Evolutionary conservation across 2,113 vertebrate species (phyloP).

Genomic region (Brachirus orientalis): DNA sequence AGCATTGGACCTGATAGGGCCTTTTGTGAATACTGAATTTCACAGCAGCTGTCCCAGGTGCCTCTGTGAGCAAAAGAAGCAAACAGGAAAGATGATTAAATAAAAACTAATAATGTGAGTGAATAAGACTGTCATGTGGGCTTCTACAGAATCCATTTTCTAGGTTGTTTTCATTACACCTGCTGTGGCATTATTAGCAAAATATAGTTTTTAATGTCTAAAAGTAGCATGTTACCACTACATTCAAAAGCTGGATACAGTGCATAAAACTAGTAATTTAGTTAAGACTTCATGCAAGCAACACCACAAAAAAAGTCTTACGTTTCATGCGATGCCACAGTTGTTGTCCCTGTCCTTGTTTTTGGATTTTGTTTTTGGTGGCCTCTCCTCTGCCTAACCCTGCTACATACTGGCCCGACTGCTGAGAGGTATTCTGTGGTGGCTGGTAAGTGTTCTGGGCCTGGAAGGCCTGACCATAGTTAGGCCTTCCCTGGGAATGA

Average conservation of each 20-base stretch:
- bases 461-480: constrained; percentile 71
- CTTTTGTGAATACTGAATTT: constrained; percentile 93
- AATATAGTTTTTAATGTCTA: neutral
- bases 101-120: neutral
- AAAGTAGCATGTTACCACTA: neutral
- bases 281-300: neutral
- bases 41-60: constrained; percentile 85
- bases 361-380: constrained; percentile 76
- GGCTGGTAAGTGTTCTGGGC: constrained; percentile 67
- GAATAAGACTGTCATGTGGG: neutral
- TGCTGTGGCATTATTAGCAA: too few relatives aligned
- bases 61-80: constrained; percentile 75
- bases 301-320: constrained; percentile 43
- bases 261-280: neutral
- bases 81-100: neutral
- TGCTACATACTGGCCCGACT: constrained; percentile 62
- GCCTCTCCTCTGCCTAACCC: constrained; percentile 70
- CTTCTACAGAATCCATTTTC: too few relatives aligned
- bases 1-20: constrained; percentile 78
- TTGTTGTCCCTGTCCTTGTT: constrained; percentile 84
- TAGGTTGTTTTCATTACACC: too few relatives aligned
- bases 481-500: constrained; percentile 73
- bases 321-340: constrained; percentile 89
- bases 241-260: neutral
- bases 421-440: constrained; percentile 65